These are phyloP conservation scores for Heliconius nattereri DNA, from an alignment of 1,140 invertebrate species.

Conservation along the genomic window DNA sequence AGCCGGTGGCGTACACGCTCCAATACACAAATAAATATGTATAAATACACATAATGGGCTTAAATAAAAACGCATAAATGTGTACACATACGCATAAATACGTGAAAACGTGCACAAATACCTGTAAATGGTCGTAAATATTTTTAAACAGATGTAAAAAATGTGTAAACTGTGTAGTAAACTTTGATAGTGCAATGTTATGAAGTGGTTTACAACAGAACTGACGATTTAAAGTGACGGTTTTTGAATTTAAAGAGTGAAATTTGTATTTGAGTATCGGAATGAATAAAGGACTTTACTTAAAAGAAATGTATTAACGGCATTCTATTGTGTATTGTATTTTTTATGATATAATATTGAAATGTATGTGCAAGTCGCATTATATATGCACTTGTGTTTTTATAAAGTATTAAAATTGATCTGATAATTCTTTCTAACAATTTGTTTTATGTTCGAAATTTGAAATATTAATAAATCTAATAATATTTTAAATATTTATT, in stretches of 20 bases:
- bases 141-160: too few relatives aligned
- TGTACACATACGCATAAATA: too few relatives aligned
- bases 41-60: not conserved
- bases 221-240: too few relatives aligned
- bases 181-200: not conserved
- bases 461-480: not conserved
- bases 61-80: not conserved
- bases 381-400: not conserved
- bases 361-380: not conserved
- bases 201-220: not conserved
- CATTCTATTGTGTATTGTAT: conserved; percentile 3
- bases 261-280: not conserved
- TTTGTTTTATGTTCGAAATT: not conserved
- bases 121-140: too few relatives aligned
- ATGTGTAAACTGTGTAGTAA: too few relatives aligned
- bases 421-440: not conserved
- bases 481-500: conserved; percentile 5
- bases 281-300: not conserved
- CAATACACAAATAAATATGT: conserved; percentile 47
- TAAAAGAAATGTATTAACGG: not conserved
- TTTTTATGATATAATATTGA: conserved; percentile 12
- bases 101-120: too few relatives aligned
- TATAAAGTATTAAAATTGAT: conserved; percentile 5
- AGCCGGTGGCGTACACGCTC: conserved; percentile 92
- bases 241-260: not conserved